Percentiles rank a stretch among this genome's conserved stretches.
Evolutionary conservation across 2,113 vertebrate genomes (phyloP).

Genomic region (Salvelinus namaycush): DNA sequence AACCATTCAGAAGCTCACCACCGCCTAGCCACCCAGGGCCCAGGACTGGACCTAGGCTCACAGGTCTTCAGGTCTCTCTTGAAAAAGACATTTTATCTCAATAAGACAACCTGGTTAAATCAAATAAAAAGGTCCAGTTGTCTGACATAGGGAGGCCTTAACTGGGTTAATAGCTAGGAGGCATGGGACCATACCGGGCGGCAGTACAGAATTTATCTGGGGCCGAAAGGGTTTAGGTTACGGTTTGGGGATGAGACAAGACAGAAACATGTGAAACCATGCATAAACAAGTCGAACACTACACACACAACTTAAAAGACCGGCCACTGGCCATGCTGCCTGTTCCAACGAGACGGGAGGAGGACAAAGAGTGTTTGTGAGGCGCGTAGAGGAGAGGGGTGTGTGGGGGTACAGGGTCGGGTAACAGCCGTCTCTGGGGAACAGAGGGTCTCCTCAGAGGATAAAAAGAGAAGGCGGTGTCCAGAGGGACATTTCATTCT

Average conservation of each 20-base stretch:
- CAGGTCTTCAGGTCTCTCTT: neutral
- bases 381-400: slow-evolving; percentile 4
- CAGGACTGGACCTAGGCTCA: neutral
- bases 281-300: neutral
- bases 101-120: too few relatives aligned
- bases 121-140: too few relatives aligned
- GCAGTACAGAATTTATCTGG: too few relatives aligned
- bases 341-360: neutral
- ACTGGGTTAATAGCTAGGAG: too few relatives aligned
- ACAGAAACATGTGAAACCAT: neutral
- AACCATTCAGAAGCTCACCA: slow-evolving; percentile 98
- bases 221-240: neutral
- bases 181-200: too few relatives aligned
- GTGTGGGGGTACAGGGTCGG: slow-evolving; percentile 24
- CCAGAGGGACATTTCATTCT: slow-evolving; percentile 57
- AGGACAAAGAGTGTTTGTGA: neutral
- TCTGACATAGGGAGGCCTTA: too few relatives aligned
- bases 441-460: slow-evolving; percentile 59
- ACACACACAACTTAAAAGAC: neutral
- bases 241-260: neutral
- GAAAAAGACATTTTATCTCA: too few relatives aligned
- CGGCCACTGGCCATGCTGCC: too few relatives aligned
- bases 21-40: slow-evolving; percentile 70
- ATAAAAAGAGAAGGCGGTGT: slow-evolving; percentile 36
- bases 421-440: slow-evolving; percentile 56